Evolutionary conservation across 35 echinoderm and acorn worm genomes (phyloP).

Genomic region (Heliocidaris tuberculata): DNA sequence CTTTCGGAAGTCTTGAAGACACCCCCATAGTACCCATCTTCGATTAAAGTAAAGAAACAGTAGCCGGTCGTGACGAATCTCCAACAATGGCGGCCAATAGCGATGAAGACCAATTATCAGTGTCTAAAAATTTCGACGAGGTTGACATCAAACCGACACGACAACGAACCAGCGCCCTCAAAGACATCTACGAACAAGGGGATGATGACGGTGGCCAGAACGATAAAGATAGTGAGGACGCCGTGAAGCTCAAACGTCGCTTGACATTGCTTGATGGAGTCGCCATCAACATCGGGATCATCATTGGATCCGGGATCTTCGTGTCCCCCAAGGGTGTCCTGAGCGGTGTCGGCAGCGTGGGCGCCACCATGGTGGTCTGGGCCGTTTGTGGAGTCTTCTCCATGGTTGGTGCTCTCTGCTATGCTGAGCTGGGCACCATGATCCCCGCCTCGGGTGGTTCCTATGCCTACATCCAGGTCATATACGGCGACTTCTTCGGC

Average conservation of each 20-base stretch:
- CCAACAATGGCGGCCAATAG: background rate
- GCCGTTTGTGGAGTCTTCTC: slow-evolving; percentile 67
- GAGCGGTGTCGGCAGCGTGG: slow-evolving; percentile 60
- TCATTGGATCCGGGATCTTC: slow-evolving; percentile 84
- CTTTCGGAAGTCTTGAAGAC: background rate
- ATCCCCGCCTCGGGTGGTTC: slow-evolving; percentile 67
- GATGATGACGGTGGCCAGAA: background rate
- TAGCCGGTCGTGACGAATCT: background rate
- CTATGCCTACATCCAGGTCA: slow-evolving; percentile 66
- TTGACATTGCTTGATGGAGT: slow-evolving; percentile 41
- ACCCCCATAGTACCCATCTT: background rate
- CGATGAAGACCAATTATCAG: background rate
- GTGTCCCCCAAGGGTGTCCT: slow-evolving; percentile 75
- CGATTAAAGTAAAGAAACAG: background rate
- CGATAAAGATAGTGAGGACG: background rate
- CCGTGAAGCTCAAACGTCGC: background rate
- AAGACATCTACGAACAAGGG: background rate
- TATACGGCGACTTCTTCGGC: slow-evolving; percentile 57
- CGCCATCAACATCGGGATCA: slow-evolving; percentile 58
- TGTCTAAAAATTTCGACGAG: background rate
- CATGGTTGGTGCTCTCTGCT: slow-evolving; percentile 72
- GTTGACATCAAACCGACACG: background rate
- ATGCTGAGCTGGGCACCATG: slow-evolving; percentile 71
- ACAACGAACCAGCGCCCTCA: background rate
- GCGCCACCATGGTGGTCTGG: slow-evolving; percentile 65